Evolutionary conservation across 2,797 vertebrate genomes (phyloP).

Genomic region (Gambelia wislizenii): DNA sequence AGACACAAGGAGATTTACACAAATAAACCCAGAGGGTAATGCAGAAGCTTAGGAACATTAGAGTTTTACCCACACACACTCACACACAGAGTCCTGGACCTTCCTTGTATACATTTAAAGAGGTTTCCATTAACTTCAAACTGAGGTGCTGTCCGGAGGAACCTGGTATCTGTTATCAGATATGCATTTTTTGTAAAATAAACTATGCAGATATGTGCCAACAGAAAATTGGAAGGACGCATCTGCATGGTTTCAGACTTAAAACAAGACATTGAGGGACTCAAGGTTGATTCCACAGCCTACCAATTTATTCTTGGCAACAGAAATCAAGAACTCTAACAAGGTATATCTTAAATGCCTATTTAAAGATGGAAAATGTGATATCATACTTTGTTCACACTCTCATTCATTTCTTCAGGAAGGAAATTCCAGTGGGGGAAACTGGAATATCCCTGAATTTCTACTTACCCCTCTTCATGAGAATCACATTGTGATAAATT

Average conservation of each 20-base stretch:
- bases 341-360: not conserved
- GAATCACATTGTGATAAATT: not conserved
- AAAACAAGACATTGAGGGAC: conserved; percentile 1
- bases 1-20: conserved; percentile 40
- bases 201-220: not conserved
- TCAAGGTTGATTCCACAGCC: not conserved
- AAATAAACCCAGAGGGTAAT: conserved; percentile 33
- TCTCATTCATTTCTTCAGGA: not conserved
- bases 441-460: not conserved
- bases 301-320: conserved; percentile 3
- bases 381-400: not conserved
- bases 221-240: not conserved
- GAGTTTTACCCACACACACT: not conserved
- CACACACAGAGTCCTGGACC: not conserved
- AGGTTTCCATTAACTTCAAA: conserved; percentile 20
- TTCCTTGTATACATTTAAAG: not conserved
- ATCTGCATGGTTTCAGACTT: conserved; percentile 5
- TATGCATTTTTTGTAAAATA: not conserved
- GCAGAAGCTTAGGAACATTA: conserved; percentile 25
- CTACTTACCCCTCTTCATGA: not conserved
- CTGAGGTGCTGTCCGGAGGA: not conserved
- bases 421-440: not conserved
- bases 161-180: not conserved
- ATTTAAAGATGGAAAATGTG: not conserved
- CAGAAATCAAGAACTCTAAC: not conserved